Evolutionary conservation across 2,113 vertebrate genomes (phyloP), one percentile per base, ranked within the genome.

Genomic region (Channa maculata): DNA sequence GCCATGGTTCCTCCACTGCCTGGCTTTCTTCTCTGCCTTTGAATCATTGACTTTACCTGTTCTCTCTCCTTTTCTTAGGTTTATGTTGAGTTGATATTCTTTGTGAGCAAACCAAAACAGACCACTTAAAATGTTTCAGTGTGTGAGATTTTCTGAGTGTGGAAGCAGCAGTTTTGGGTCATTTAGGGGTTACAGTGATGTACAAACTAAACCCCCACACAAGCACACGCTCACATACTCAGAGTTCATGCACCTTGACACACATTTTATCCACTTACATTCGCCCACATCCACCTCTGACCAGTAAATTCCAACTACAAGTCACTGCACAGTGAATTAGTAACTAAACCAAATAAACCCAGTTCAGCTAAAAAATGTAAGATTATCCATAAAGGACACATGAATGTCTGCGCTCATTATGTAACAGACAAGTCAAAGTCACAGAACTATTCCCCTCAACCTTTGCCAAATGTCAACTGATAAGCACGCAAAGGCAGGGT

Each of bases 111-210:
- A 78, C 4, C 37, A 58, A 79, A 79, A 61, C 5, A 55, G 0
- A 3, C 2, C 13, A 55, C 2, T 14, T 53, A 9, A 38, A 68
- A 50, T 54, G 0, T 54, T 71, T 67, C 24, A 64, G 33, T 50
- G 48, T 39, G 3, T 44, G 38, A 8, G 5, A 59, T 2, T 41
- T 45, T 60, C 33, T 70, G 75, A 60, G 46, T 69, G 14, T 63
- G 36, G 57, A 57, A 48, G 80, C 71, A 65, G 69, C 82, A 66
- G 51, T 78, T 83, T 61, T 76, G 66, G 71, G 70, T 79, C 74
- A 85, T 6, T 83, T 77, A 86, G 74, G 80, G 64, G 78, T 77
- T 12, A 75, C 64, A 61, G 54, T 37, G 11, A 71, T 63, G 70
- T 75, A 51, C 45, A 71, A 50, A 70, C 53, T 53, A 52, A 77